A percentile compares a stretch with the other conserved stretches of the same genome.
Evolutionary conservation across 1,140 invertebrate species (phyloP).

Genomic region (Drosophila mauritiana): DNA sequence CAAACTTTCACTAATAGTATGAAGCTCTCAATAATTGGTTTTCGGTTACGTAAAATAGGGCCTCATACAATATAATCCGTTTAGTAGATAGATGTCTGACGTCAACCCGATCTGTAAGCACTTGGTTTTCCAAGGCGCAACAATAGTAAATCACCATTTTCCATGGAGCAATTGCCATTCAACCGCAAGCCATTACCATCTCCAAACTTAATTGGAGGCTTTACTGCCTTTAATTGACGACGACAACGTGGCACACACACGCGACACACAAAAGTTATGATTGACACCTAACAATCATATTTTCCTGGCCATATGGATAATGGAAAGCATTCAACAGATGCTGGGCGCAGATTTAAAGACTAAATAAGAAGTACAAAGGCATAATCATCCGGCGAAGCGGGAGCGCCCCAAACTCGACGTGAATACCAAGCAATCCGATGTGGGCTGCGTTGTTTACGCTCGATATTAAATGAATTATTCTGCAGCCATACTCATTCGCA

Average conservation of each 20-base stretch:
- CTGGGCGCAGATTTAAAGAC: constrained; percentile 37
- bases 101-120: constrained; percentile 7
- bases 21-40: background rate
- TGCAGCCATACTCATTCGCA: constrained; percentile 18
- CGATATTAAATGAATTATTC: constrained; percentile 55
- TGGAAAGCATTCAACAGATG: constrained; percentile 55
- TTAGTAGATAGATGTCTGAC: background rate
- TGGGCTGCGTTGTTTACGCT: constrained; percentile 58
- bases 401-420: constrained; percentile 34
- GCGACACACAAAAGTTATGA: constrained; percentile 58
- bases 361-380: constrained; percentile 44
- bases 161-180: constrained; percentile 45
- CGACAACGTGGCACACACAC: constrained; percentile 52
- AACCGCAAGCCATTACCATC: constrained; percentile 69
- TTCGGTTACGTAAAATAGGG: background rate
- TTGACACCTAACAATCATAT: constrained; percentile 75
- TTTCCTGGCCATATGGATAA: constrained; percentile 43
- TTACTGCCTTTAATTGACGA: constrained; percentile 73
- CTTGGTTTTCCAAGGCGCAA: constrained; percentile 29
- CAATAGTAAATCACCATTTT: constrained; percentile 45
- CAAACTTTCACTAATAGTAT: background rate
- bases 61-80: background rate
- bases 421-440: constrained; percentile 47
- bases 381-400: constrained; percentile 58
- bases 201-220: constrained; percentile 70